Conservation (phyloP, 2,113 vertebrate genomes). For the Catharus fuscescens region DNA sequence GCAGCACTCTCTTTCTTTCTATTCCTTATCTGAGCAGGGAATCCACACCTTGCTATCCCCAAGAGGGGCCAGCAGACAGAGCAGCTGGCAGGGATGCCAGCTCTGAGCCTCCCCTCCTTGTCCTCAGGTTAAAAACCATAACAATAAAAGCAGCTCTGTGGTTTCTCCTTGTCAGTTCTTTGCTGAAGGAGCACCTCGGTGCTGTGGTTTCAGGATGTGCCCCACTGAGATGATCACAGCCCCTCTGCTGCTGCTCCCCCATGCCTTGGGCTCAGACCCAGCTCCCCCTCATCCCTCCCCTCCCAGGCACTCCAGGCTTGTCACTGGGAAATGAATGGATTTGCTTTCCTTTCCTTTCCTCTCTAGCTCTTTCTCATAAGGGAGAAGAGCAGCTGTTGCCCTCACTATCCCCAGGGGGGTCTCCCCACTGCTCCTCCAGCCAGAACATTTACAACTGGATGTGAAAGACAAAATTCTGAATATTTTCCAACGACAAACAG, state of each 20-base stretch:
- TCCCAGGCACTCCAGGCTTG: not conserved
- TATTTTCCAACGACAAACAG: not conserved
- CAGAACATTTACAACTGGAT: not conserved
- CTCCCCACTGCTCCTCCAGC: not conserved
- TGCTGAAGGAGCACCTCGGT: not conserved
- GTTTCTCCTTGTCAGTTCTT: not conserved
- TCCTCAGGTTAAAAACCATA: not conserved
- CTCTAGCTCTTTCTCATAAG: not conserved
- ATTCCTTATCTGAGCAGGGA: not conserved
- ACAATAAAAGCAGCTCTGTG: not conserved
- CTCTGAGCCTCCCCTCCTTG: not conserved
- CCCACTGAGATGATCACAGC: accelerated
- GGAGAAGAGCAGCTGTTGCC: constrained; percentile 20
- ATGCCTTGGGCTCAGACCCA: not conserved
- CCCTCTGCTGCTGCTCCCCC: not conserved
- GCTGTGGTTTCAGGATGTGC: not conserved
- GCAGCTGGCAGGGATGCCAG: not conserved
- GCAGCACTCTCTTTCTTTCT: not conserved
- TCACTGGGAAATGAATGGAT: not conserved
- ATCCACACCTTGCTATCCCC: not conserved
- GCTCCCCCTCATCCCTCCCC: not conserved
- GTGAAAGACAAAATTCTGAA: not conserved
- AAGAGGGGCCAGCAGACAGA: not conserved
- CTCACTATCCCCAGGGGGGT: not conserved
- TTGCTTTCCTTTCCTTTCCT: not conserved